These are phyloP conservation scores for Steatornis caripensis DNA, from an alignment of 2,113 vertebrate species.

Conservation along the genomic window DNA sequence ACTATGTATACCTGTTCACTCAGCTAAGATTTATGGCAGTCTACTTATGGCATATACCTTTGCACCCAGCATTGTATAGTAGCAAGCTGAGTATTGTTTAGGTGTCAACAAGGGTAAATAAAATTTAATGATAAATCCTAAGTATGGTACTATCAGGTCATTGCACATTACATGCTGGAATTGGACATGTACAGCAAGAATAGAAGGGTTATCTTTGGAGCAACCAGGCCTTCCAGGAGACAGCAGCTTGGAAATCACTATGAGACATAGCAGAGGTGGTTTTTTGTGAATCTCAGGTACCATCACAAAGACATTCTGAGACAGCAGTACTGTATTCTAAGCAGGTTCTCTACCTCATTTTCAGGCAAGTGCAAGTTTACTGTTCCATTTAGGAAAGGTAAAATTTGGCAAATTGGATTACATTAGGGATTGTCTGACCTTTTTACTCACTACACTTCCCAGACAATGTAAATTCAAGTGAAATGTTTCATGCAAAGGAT, in stretches of 20 bases:
- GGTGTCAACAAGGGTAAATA: background rate
- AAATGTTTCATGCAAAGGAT: background rate
- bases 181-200: background rate
- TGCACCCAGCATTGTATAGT: fast-evolving
- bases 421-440: background rate
- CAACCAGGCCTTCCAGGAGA: background rate
- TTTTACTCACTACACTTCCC: background rate
- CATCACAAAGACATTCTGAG: background rate
- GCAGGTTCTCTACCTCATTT: background rate
- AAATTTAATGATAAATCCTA: background rate
- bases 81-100: background rate
- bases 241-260: background rate
- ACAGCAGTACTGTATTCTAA: background rate
- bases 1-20: background rate
- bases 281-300: background rate
- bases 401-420: background rate
- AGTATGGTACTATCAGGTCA: background rate
- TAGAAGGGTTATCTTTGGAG: background rate
- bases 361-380: background rate
- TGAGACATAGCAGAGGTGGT: background rate
- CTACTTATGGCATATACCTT: background rate
- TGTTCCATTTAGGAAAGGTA: background rate
- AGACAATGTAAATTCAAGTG: background rate
- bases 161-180: background rate
- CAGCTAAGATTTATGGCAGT: background rate